These are phyloP conservation scores for Octonoba sinensis DNA, from an alignment of 2,888 invertebrate species.

Conservation along the genomic window DNA sequence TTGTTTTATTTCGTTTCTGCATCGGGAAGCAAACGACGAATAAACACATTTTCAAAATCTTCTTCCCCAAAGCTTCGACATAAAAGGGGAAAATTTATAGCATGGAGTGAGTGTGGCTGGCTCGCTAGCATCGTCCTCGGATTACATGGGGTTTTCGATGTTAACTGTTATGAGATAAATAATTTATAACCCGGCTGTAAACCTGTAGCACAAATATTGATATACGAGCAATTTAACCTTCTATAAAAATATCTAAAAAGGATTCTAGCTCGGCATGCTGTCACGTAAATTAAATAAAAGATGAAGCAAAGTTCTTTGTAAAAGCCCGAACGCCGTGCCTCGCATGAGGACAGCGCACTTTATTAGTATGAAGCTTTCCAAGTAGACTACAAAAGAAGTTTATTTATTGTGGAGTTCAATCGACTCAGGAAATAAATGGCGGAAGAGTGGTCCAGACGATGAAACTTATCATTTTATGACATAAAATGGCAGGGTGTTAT, in stretches of 20 bases:
- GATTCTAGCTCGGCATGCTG: slow-evolving; percentile 50
- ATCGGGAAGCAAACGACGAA: slow-evolving; percentile 39
- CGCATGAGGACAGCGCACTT: slow-evolving; percentile 53
- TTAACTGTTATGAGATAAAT: slow-evolving; percentile 65
- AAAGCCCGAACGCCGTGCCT: slow-evolving; percentile 37
- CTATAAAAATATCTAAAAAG: slow-evolving; percentile 64
- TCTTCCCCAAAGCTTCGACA: slow-evolving; percentile 55
- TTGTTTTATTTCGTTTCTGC: slow-evolving; percentile 31
- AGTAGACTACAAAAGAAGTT: slow-evolving; percentile 47
- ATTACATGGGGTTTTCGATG: slow-evolving; percentile 62
- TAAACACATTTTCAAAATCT: slow-evolving; percentile 59
- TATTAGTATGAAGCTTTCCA: slow-evolving; percentile 59
- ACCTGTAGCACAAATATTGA: slow-evolving; percentile 65
- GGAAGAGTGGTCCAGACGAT: slow-evolving; percentile 34
- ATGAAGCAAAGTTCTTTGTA: slow-evolving; percentile 54
- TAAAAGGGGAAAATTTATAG: slow-evolving; percentile 58
- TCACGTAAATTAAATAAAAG: slow-evolving; percentile 64
- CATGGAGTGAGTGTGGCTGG: slow-evolving; percentile 43
- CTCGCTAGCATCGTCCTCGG: slow-evolving; percentile 41
- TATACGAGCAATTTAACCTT: slow-evolving; percentile 63
- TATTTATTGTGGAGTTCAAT: slow-evolving; percentile 57
- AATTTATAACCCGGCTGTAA: slow-evolving; percentile 64
- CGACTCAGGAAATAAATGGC: slow-evolving; percentile 48
- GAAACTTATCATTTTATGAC: slow-evolving; percentile 53
- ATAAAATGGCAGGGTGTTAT: slow-evolving; percentile 9